Base-by-base conservation (phyloP, 2,797 vertebrate species). In the Bradypodion ventrale region DNA sequence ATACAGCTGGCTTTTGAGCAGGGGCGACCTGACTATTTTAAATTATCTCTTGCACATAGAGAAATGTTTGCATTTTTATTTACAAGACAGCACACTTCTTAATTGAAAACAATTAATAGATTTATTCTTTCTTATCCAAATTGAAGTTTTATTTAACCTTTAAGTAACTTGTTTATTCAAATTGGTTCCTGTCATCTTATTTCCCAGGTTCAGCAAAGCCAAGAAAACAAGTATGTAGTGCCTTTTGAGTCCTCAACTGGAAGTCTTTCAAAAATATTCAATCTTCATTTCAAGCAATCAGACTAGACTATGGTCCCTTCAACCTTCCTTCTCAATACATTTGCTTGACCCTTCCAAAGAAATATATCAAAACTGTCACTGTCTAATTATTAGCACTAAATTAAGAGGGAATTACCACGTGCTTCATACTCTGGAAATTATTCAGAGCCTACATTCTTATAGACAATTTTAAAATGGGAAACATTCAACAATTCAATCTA, bases 231-330 rank as follows among this genome's bases (percentile, higher is more conserved):
- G 23, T 68, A 88, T 32, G 23, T 37, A 62, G 88, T 49, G 32
- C 68, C 88, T 84, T 80, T 70, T 42, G 13, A 59, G 44, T 83
- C 77, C 83, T 66, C 27, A 13, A 23, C 65, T 25, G 21, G 23
- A 59, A 29, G 29, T 60, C 37, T 60, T 90, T 83, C 83, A 44
- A 89, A 92, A 90, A 89, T 85, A 75, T 25, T 75, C 91, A 74
- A 75, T 6, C 7, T 77, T 75, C 8, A 82, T 80, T 92, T 90
- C 78, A 90, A 83, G 73, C 40, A 87, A 0, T 0, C 21, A 90
- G 29, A 37, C 27, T 78, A 15, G 87, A 88, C 86, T 0, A 49
- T 83, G 40, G 49, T 93, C 83, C 49, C 62, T 40, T 81, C 74
- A 83, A 70, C 52, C 86, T 25, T 75, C 15, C 21, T 37, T 85